Evolutionary conservation across 2,888 invertebrate species (phyloP).

Genomic region (Monopis laevigella): DNA sequence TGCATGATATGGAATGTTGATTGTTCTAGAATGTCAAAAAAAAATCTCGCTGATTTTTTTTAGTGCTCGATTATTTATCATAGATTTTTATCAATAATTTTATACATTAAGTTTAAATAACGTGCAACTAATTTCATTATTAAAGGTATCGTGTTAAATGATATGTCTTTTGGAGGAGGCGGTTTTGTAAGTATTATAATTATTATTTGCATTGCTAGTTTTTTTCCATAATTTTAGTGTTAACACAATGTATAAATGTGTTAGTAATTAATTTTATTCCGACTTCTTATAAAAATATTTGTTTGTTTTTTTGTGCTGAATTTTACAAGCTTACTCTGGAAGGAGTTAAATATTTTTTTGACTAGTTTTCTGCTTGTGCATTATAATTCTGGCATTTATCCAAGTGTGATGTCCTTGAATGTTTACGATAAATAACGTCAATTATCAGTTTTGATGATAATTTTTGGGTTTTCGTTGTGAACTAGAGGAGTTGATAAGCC

Average conservation of each 20-base stretch:
- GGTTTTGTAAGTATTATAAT: constrained; percentile 48
- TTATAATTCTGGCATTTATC: constrained; percentile 48
- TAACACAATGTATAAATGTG: no score
- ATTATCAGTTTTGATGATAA: constrained; percentile 4
- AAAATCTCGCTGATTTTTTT: constrained; percentile 5
- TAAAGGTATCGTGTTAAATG: no score
- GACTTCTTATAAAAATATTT: no score
- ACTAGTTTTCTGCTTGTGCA: constrained; percentile 43
- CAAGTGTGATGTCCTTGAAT: constrained; percentile 59
- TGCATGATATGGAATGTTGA: constrained; percentile 22
- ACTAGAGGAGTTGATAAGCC: constrained; percentile 15
- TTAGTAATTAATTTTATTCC: no score
- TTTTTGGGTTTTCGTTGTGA: background rate
- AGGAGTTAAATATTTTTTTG: no score
- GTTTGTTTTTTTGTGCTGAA: no score
- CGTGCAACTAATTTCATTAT: no score
- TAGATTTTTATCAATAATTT: no score
- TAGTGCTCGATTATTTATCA: no score
- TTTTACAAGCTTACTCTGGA: no score
- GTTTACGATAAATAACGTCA: constrained; percentile 21
- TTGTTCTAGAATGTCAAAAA: constrained; percentile 39
- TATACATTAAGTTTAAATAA: no score
- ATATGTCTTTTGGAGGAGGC: constrained; percentile 56
- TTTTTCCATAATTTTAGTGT: constrained; percentile 25
- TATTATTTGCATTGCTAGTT: constrained; percentile 25